phyloP scores from a whole-genome alignment of 2,797 vertebrate species.

The Danio tinwini region DNA sequence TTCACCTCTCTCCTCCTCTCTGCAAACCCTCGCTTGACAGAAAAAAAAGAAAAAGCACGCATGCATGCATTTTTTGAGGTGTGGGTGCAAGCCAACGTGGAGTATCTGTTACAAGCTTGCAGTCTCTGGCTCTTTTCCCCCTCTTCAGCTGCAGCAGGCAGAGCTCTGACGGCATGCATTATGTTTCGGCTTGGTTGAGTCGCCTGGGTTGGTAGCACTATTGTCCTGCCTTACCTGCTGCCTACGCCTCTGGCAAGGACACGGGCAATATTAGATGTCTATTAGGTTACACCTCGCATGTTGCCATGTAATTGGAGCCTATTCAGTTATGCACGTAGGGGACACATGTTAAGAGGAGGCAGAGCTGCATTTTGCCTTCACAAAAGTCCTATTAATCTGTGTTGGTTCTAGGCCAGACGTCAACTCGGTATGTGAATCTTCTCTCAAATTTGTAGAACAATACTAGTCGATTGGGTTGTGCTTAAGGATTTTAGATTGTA shows the following conservation, averaged over 20 bases:
- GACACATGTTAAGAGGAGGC: conserved; percentile 53
- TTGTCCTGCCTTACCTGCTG: conserved; percentile 62
- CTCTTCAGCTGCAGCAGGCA: conserved; percentile 42
- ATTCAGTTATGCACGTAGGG: conserved; percentile 53
- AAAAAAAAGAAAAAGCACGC: conserved; percentile 47
- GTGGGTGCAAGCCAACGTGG: conserved; percentile 53
- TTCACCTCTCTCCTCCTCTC: conserved; percentile 73
- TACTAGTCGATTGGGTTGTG: conserved; percentile 9
- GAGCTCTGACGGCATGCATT: conserved; percentile 49
- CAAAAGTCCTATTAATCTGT: conserved; percentile 39
- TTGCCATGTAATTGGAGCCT: conserved; percentile 63
- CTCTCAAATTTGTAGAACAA: conserved; percentile 25
- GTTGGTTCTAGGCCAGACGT: conserved; percentile 41
- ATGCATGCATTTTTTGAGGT: conserved; percentile 52
- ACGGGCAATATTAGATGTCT: conserved; percentile 65
- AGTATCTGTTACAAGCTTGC: conserved; percentile 54
- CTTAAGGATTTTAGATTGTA: conserved; percentile 2
- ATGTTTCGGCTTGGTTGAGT: conserved; percentile 56
- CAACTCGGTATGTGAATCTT: conserved; percentile 28
- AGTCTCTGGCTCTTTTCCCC: conserved; percentile 38
- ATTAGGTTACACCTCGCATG: conserved; percentile 65
- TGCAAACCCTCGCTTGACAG: conserved; percentile 60
- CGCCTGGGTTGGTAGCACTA: conserved; percentile 57
- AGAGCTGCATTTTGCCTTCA: conserved; percentile 31
- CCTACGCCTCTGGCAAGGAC: conserved; percentile 56